Percentiles rank a stretch among this genome's conserved stretches.
phyloP scores from a whole-genome alignment of 2,797 vertebrate species.

The Malacoraja senta region DNA sequence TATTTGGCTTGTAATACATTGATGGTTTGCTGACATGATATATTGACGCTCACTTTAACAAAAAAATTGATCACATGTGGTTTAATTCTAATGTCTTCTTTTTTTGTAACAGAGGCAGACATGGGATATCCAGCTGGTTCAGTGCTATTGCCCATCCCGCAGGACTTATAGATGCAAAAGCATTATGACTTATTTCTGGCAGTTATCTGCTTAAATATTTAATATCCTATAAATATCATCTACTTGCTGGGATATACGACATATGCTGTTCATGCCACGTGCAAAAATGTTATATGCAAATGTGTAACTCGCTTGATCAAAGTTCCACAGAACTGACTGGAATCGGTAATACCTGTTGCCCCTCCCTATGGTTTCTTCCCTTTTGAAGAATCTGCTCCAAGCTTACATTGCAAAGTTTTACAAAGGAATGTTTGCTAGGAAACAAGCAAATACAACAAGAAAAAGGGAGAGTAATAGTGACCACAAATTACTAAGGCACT shows the following conservation, averaged over 20 bases:
- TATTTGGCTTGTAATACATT: background rate
- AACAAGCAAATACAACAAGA: constrained; percentile 85
- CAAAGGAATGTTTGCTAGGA: constrained; percentile 99
- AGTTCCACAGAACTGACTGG: background rate
- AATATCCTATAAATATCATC: background rate
- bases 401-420: constrained; percentile 88
- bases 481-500: constrained; percentile 74
- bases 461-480: constrained; percentile 81
- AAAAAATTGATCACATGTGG: background rate
- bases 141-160: constrained; percentile 45
- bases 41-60: constrained; percentile 7
- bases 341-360: constrained; percentile 55
- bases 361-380: constrained; percentile 85
- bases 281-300: background rate
- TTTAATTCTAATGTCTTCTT: constrained; percentile 12
- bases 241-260: background rate
- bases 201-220: constrained; percentile 15
- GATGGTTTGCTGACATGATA: background rate
- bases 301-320: background rate
- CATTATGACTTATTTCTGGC: constrained; percentile 43
- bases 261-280: background rate
- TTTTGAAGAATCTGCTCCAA: constrained; percentile 79
- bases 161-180: constrained; percentile 47
- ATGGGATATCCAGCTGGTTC: constrained; percentile 54
- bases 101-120: constrained; percentile 52